Conservation (phyloP, 2,888 invertebrate species). For the Stenotaenia linearis region DNA sequence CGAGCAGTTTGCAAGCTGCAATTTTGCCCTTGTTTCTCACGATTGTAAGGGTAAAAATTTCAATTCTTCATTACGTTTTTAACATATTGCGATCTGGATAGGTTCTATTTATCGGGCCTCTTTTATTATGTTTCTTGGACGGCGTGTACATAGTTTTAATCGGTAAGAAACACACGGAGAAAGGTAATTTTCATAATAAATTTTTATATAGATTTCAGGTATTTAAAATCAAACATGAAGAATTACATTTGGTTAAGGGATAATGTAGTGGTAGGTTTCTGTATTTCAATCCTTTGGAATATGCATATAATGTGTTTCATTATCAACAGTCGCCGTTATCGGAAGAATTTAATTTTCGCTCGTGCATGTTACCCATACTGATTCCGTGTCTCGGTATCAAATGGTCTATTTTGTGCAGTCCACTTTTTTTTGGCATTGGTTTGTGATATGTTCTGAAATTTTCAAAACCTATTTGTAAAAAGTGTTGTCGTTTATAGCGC, state of each 20-base stretch:
- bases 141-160: neutral
- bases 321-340: constrained; percentile 68
- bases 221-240: constrained; percentile 65
- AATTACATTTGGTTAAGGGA: constrained; percentile 82
- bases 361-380: constrained; percentile 88
- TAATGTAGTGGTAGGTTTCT: constrained; percentile 59
- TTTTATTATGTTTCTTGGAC: constrained; percentile 19
- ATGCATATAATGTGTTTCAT: neutral
- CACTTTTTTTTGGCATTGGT: constrained; percentile 86
- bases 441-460: constrained; percentile 44
- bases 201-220: constrained; percentile 58
- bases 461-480: neutral
- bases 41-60: constrained; percentile 43
- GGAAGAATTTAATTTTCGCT: constrained; percentile 92
- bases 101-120: constrained; percentile 7
- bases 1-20: neutral
- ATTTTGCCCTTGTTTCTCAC: constrained; percentile 39
- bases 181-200: no score
- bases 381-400: constrained; percentile 63
- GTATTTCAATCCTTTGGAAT: neutral
- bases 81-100: neutral
- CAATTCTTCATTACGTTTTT: constrained; percentile 29
- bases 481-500: no score
- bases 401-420: constrained; percentile 73
- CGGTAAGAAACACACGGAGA: neutral